Evolutionary conservation across 2,888 invertebrate species (phyloP).

Genomic region (Eulithis testata): DNA sequence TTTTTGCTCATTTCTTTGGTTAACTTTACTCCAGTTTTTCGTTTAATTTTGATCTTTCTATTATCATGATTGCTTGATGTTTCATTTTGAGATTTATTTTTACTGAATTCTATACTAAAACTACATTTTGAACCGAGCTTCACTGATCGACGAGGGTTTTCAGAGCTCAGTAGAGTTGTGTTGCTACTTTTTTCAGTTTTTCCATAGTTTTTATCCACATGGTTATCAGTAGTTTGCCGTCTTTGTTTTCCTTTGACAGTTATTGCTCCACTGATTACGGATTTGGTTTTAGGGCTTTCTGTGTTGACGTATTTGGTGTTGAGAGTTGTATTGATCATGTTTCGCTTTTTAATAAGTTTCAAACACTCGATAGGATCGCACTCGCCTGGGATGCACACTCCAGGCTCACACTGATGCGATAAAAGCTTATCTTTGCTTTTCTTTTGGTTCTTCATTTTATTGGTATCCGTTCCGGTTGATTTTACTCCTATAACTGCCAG

Average conservation of each 20-base stretch:
- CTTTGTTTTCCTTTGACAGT: not conserved
- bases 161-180: not conserved
- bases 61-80: constrained; percentile 2
- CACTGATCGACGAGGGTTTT: constrained; percentile 30
- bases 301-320: constrained; percentile 6
- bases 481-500: constrained; percentile 4
- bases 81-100: constrained; percentile 23
- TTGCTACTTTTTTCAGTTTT: not conserved
- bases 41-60: not conserved
- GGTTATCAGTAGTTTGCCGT: not conserved
- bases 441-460: constrained; percentile 7
- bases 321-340: not conserved
- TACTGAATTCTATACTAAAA: constrained; percentile 46
- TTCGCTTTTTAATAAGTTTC: constrained; percentile 20
- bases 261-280: not conserved
- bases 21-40: constrained; percentile 6
- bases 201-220: not conserved
- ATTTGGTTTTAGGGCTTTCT: constrained; percentile 6
- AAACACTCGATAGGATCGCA: constrained; percentile 48
- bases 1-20: constrained; percentile 7
- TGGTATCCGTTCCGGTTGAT: constrained; percentile 19
- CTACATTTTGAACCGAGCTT: constrained; percentile 45
- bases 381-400: constrained; percentile 46
- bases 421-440: constrained; percentile 21
- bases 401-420: constrained; percentile 51